phyloP scores from a whole-genome alignment of 1,140 invertebrate species.

The Hyles vespertilio region DNA sequence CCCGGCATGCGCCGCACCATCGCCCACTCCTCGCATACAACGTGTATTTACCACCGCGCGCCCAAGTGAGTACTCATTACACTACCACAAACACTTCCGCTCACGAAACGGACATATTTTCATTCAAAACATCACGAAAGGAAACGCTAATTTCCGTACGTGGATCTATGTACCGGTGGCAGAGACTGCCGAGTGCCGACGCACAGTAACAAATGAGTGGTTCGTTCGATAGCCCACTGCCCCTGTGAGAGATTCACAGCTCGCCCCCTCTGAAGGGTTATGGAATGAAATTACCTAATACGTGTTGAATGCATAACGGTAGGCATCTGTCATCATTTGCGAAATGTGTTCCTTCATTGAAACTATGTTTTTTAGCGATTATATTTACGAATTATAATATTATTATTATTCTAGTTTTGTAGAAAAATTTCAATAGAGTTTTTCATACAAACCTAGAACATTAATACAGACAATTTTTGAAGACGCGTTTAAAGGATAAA shows the following conservation, averaged over 20 bases:
- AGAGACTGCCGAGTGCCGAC: constrained; percentile 38
- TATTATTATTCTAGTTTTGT: no score
- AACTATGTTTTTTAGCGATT: no score
- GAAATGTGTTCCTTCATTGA: no score
- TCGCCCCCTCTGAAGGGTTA: constrained; percentile 58
- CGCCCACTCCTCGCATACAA: constrained; percentile 23
- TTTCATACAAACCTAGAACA: no score
- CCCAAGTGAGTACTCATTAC: constrained; percentile 58
- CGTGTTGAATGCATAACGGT: constrained; percentile 26
- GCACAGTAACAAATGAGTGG: constrained; percentile 64
- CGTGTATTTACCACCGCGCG: constrained; percentile 50
- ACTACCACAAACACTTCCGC: constrained; percentile 5
- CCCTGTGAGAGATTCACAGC: constrained; percentile 66
- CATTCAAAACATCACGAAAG: constrained; percentile 35
- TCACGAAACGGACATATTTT: constrained; percentile 22
- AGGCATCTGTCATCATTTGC: not conserved
- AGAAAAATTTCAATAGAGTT: no score
- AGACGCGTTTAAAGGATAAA: no score
- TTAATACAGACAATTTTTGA: no score
- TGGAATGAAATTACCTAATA: constrained; percentile 43
- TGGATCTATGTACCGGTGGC: constrained; percentile 50
- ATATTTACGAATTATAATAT: no score
- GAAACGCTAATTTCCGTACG: constrained; percentile 54
- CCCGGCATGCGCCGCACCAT: constrained; percentile 44
- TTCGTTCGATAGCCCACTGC: constrained; percentile 74